Evolutionary conservation across 2,888 invertebrate genomes (phyloP), one percentile per base, ranked within the genome.

Genomic region (Ceriagrion tenellum): DNA sequence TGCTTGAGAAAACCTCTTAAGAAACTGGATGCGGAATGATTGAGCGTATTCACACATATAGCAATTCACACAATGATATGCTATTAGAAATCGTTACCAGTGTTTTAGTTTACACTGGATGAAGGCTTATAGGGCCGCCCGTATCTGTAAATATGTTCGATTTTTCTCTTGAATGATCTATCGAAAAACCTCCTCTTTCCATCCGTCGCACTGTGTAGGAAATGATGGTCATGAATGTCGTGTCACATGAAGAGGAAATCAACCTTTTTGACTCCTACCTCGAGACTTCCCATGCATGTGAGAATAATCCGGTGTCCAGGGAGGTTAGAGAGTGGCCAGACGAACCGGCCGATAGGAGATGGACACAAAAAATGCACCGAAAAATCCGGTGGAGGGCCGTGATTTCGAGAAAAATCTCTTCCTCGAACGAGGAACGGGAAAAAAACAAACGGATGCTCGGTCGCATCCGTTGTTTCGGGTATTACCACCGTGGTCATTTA

Each of bases 351-450:
- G 91, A 40, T 91, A 10, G 69, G 35, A 81, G 40, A 63, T 47
- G 23, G 40, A 40, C 23, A 40, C 47, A 89, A 89, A 55, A n/a
- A 16, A 59, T 30, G 59, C 20, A 30, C 18, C 20, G 63, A 30
- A 40, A 40, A 40, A 91, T 91, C 40, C 40, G 63, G 91, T 91
- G 63, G 40, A 63, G 35, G 23, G 63, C 35, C 91, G 35, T 63
- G 91, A 63, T 63, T 91, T 26, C 35, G 16, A 81, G 81, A 69
- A 30, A 91, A 69, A 91, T 91, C 91, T 91, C 91, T 91, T 35
- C 30, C 35, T 30, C 26, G 16, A 81, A 81, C 35, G n/a, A 0
- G 63, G 12, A 40, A 63, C 59, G 40, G 23, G 26, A 91, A 35
- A 47, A 91, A 63, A 90, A 30, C 26, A 91, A 63, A 91, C 63